Evolutionary conservation across 2,113 vertebrate species (phyloP), one percentile per base, ranked within the genome.

Genomic region (Myrmophylax atrothorax): DNA sequence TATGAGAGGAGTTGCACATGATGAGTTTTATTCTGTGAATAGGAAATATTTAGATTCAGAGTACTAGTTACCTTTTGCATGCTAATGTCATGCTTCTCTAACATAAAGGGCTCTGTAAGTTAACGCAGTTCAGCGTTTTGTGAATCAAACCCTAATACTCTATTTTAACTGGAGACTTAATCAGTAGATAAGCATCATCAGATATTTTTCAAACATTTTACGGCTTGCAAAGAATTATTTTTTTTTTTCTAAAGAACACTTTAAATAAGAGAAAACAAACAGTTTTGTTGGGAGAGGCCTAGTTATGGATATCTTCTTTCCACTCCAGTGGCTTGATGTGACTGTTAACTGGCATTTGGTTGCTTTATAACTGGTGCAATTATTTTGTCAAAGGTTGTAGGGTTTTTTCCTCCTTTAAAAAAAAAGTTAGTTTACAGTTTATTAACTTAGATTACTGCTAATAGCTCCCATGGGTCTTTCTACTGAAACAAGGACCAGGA

Each of bases 401-500:
- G 29, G 16, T 52, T 89, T 90, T 90, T 95, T 92, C 23, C n/a
- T 74, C 76, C 46, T 67, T 92, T 75, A n/a, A 82, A 68, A 42
- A 84, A 96, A 96, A 97, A 96, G 92, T 97, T 96, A 94, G 94
- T 97, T 97, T 97, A 96, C 90, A 97, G 92, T 97, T 97, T 98
- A 97, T 97, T 97, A 97, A 97, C 89, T 97, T 97, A 90, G 96
- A 97, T 97, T 97, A 90, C 96, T 94, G 70, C 89, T 90, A 97
- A 97, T 97, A 72, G 20, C 79, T 97, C 97, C 96, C 96, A 59
- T 59, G 97, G 84, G 97, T 73, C 94, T 97, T 97, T 92, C 87
- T 89, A 75, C 55, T 94, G 92, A 94, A 96, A 95, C 63, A 92
- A 97, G 89, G 92, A 95, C 93, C 93, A 84, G 59, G 82, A 95